Base-by-base conservation (phyloP, 2,113 vertebrate species). In the Psettodes erumei region DNA sequence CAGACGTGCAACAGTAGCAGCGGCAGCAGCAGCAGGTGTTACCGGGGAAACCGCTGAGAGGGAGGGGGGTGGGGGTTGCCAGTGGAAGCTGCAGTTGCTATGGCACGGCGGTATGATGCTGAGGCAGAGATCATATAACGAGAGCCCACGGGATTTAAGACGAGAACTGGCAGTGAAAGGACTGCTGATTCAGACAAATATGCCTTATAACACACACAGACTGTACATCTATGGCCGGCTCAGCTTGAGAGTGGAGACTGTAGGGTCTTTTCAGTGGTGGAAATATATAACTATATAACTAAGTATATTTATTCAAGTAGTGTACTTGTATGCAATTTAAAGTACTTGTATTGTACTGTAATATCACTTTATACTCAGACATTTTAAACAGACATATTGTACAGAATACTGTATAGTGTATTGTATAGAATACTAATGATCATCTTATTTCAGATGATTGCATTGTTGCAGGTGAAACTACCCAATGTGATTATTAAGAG, bases 31-130 rank as follows among this genome's bases (percentile, higher is more conserved):
- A 77, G 81, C 53, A 47, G 45, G 21, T 35, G 93, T 94, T 79
- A 82, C 92, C 82, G 55, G 19, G 87, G 92, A 55, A 90, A 91
- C 82, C 76, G 86, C 28, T 71, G 86, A 85, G 73, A 21, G 77
- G 48, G 64, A 79, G 53, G 80, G 78, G 76, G 65, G 66, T 56
- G 10, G 70, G 0, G 0, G 95, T 94, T 94, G 92, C 94, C 71
- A 93, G 43, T 87, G 80, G 90, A 94, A 94, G 94, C 93, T 0
- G 71, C 2, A 67, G 93, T 94, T 92, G 91, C 91, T 86, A 94
- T 55, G 89, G 68, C 21, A 68, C 50, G 8, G 35, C 2, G 4
- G 27, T 56, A 77, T 10, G 88, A 89, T 60, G 91, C 81, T 68
- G 42, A 16, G 38, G 32, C 60, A 27, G 47, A 23, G 15, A 72